Conservation (phyloP, 2,888 invertebrate genomes). For the Zeuzera pyrina region DNA sequence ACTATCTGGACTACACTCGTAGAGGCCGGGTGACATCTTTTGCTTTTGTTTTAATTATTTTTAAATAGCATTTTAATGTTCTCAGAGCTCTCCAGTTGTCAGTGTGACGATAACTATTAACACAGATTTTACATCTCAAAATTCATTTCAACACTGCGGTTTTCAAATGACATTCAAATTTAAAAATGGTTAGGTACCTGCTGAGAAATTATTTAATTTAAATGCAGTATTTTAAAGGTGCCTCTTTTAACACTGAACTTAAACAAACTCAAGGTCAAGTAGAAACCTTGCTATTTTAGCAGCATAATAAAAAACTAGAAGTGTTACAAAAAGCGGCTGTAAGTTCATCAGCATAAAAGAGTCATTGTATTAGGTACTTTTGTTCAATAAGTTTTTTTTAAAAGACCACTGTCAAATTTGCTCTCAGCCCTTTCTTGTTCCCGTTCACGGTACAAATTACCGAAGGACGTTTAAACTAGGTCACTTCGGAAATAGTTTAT, state of each 20-base stretch:
- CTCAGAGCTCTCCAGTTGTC: conserved; percentile 26
- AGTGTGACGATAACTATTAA: conserved; percentile 20
- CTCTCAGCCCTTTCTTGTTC: conserved; percentile 69
- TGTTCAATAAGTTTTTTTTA: conserved; percentile 39
- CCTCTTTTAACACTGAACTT: not conserved
- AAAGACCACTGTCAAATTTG: conserved; percentile 44
- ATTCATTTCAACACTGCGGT: no score
- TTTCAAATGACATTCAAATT: not conserved
- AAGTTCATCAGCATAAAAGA: conserved; percentile 33
- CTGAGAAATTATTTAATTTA: not conserved
- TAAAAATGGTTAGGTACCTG: not conserved
- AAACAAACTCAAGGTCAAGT: conserved; percentile 31
- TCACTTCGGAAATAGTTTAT: conserved; percentile 74
- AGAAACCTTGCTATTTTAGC: conserved; percentile 28
- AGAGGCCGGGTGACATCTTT: conserved; percentile 42
- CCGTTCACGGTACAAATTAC: conserved; percentile 67
- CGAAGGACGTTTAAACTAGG: conserved; percentile 71
- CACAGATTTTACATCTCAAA: conserved; percentile 1
- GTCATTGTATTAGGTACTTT: conserved; percentile 29
- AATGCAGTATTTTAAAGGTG: not conserved
- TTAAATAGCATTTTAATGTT: conserved; percentile 58
- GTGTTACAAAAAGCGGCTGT: conserved; percentile 33
- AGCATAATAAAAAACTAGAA: conserved; percentile 19
- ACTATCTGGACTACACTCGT: conserved; percentile 31
- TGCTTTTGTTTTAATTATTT: conserved; percentile 38